Evolutionary conservation across 2,888 invertebrate species (phyloP), one percentile per base, ranked within the genome.

Genomic region (Apamea crenata): DNA sequence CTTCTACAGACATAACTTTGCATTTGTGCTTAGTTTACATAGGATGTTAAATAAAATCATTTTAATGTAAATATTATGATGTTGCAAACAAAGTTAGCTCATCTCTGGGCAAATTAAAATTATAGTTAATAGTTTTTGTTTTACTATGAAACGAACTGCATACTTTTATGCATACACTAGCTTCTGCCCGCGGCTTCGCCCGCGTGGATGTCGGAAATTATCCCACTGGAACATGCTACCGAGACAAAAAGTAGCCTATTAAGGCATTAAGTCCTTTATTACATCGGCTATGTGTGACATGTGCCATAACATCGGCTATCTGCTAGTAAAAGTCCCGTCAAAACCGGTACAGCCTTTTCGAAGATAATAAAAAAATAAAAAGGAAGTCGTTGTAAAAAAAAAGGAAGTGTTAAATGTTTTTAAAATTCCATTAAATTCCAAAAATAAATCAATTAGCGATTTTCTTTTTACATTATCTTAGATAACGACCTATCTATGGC

Each of bases 1-100:
- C 61, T 50, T 66, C 75, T 67, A 81, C 71, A 75, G 7, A 81
- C 25, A 72, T 21, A 53, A 71, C 25, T 67, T 61, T 74, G 44
- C 59, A 32, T 74, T 56, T 36, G 16, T 70, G 73, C 40, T 32
- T 29, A 47, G 18, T 66, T 65, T 8, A 70, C 70, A 0, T 70
- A 16, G 8, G 21, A 69, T 25, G 32, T 56, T 32, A 32, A 61
- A 68, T 76, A 29, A 63, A 50, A 44, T 53, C 16, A 25, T 16
- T 32, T 18, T 36, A 44, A 44, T 10, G 40, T 3, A 3, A 40
- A 21, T 29, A 21, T 40, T 53, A 14, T 25, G 21, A 29, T n/a
- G 29, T 16, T 29, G 29, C 21, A 29, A 40, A 73, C 29, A 53
- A 53, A 16, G 16, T 53, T 40, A 21, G 7, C 16, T 25, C 53